Evolutionary conservation across 2,797 vertebrate genomes (phyloP).

Genomic region (Malacoctenus gilli): DNA sequence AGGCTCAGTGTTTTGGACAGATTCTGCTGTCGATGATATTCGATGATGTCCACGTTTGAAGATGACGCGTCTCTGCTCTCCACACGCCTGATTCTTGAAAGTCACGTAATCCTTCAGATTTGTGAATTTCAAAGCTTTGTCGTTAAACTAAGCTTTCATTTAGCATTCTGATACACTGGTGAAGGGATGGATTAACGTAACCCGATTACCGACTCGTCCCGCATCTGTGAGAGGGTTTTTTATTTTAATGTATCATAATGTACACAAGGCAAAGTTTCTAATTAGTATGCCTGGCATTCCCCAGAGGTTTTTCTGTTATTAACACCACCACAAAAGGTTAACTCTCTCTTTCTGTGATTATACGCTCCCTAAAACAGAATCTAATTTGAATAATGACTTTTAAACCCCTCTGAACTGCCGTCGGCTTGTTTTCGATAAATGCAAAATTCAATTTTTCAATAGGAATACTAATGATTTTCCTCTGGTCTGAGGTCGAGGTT

Average conservation of each 20-base stretch:
- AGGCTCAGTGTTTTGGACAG: slow-evolving; percentile 5
- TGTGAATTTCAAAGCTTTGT: slow-evolving; percentile 71
- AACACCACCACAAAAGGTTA: slow-evolving; percentile 36
- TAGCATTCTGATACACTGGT: slow-evolving; percentile 71
- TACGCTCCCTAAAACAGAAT: slow-evolving; percentile 10
- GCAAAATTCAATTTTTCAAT: no score
- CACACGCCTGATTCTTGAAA: slow-evolving; percentile 62
- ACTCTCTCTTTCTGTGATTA: slow-evolving; percentile 16
- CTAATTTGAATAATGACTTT: slow-evolving; percentile 16
- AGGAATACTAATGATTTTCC: no score
- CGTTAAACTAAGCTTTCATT: slow-evolving; percentile 69
- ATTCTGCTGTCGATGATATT: slow-evolving; percentile 25
- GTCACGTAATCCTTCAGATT: slow-evolving; percentile 69
- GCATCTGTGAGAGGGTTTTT: slow-evolving; percentile 48
- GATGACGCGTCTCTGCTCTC: slow-evolving; percentile 39
- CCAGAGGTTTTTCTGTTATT: slow-evolving; percentile 31
- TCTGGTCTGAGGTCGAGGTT: no score
- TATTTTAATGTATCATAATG: slow-evolving; percentile 40
- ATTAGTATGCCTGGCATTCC: slow-evolving; percentile 55
- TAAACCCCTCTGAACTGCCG: no score
- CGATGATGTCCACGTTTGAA: slow-evolving; percentile 46
- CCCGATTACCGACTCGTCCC: slow-evolving; percentile 66
- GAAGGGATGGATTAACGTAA: slow-evolving; percentile 73
- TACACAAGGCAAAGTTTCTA: slow-evolving; percentile 57
- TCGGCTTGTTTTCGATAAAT: no score